Evolutionary conservation across 2,797 vertebrate species (phyloP).

Genomic region (Brachymystax lenok): DNA sequence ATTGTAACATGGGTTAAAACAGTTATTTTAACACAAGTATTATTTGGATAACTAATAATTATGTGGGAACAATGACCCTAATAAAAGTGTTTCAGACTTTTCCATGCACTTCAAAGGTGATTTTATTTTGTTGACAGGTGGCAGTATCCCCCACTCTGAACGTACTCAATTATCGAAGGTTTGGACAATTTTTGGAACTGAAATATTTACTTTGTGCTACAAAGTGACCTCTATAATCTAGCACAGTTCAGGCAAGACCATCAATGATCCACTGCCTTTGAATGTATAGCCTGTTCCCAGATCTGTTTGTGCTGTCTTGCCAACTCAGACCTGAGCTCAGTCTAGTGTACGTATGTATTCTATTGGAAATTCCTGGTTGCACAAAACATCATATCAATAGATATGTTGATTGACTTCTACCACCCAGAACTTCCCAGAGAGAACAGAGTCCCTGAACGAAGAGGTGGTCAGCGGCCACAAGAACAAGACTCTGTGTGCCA

Average conservation of each 20-base stretch:
- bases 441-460: slow-evolving; percentile 74
- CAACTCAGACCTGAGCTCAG: neutral
- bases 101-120: neutral
- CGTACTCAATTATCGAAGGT: slow-evolving; percentile 2
- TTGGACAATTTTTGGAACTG: neutral
- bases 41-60: neutral
- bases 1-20: neutral
- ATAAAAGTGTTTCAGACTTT: neutral
- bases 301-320: neutral
- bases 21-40: neutral
- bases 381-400: neutral
- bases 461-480: slow-evolving; percentile 77
- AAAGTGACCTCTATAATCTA: neutral
- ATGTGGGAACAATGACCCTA: neutral
- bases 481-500: slow-evolving; percentile 77
- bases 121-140: neutral
- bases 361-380: too few relatives aligned
- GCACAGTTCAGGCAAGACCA: neutral
- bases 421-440: slow-evolving; percentile 72
- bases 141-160: neutral
- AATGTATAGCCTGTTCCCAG: neutral
- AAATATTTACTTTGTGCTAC: neutral
- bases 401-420: neutral
- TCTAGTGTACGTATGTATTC: too few relatives aligned
- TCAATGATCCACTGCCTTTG: neutral